phyloP scores from a whole-genome alignment of 1,140 invertebrate genomes.

The Lepidurus apus region DNA sequence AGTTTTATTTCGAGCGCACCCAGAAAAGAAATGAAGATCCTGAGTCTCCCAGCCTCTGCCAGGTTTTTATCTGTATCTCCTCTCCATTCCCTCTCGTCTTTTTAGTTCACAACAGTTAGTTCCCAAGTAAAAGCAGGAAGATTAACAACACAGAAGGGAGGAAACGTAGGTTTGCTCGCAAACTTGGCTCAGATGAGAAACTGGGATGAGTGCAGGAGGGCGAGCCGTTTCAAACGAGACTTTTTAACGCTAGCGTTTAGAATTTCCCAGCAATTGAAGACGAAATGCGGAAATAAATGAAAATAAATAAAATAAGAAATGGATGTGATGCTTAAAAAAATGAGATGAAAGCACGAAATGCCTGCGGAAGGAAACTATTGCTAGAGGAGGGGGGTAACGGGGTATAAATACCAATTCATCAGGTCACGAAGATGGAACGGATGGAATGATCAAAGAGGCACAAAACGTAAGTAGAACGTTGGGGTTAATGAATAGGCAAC shows the following conservation, averaged over 20 bases:
- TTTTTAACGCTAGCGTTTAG: not conserved
- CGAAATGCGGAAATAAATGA: slow-evolving; percentile 34
- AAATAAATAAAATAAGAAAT: too few species aligned
- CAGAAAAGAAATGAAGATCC: too few species aligned
- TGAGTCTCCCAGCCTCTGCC: too few species aligned
- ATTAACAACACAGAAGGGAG: not conserved
- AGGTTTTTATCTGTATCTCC: not conserved
- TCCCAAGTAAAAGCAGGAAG: not conserved
- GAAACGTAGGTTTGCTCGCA: not conserved
- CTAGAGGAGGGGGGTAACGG: not conserved
- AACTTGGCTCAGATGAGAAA: not conserved
- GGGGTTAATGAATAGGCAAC: slow-evolving; percentile 22
- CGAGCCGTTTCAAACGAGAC: not conserved
- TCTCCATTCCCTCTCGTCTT: not conserved
- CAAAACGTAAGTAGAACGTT: not conserved
- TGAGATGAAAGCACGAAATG: not conserved
- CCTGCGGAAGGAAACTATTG: not conserved
- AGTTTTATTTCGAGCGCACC: not conserved
- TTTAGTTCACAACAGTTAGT: not conserved
- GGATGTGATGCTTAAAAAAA: too few species aligned
- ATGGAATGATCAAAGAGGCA: not conserved
- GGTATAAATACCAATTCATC: not conserved
- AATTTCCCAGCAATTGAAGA: not conserved
- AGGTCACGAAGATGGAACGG: not conserved
- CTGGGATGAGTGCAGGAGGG: not conserved